A percentile compares a stretch with the other conserved stretches of the same genome.
Evolutionary conservation across 2,113 vertebrate genomes (phyloP).

Genomic region (Triplophysa dalaica): DNA sequence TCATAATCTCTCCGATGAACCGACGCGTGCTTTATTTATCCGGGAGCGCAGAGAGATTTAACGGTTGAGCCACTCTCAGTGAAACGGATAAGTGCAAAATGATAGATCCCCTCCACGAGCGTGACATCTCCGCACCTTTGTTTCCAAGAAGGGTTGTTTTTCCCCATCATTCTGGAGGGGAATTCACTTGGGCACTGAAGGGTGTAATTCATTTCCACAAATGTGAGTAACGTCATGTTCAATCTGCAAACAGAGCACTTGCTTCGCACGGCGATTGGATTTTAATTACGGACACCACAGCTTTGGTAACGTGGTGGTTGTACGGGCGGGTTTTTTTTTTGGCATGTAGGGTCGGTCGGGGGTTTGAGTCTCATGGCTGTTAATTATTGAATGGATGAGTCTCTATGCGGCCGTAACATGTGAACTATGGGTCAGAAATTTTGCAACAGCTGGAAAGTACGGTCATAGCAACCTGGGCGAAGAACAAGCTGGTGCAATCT

Average conservation of each 20-base stretch:
- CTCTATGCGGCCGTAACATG: conserved; percentile 65
- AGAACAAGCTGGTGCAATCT: conserved; percentile 22
- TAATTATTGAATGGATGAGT: conserved; percentile 66
- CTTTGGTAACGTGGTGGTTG: conserved; percentile 61
- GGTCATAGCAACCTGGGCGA: conserved; percentile 69
- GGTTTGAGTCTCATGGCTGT: conserved; percentile 51
- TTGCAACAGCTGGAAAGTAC: conserved; percentile 74
- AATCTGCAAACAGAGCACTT: conserved; percentile 71
- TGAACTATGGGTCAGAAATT: conserved; percentile 67
- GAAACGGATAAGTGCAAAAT: conserved; percentile 60
- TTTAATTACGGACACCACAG: conserved; percentile 73
- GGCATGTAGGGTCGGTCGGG: neutral
- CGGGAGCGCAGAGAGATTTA: conserved; percentile 54
- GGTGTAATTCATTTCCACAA: conserved; percentile 65
- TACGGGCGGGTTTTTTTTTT: neutral
- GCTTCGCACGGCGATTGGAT: conserved; percentile 61
- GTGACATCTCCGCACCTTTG: conserved; percentile 59
- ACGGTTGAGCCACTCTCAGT: conserved; percentile 46
- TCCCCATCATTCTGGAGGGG: neutral
- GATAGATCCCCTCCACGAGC: conserved; percentile 57
- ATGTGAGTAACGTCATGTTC: conserved; percentile 61
- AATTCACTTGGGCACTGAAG: conserved; percentile 55
- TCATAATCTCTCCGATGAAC: conserved; percentile 51
- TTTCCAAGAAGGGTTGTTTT: conserved; percentile 32
- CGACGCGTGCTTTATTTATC: conserved; percentile 58